Evolutionary conservation across 1,140 invertebrate species (phyloP), one percentile per base, ranked within the genome.

Genomic region (Rhysida immarginata): DNA sequence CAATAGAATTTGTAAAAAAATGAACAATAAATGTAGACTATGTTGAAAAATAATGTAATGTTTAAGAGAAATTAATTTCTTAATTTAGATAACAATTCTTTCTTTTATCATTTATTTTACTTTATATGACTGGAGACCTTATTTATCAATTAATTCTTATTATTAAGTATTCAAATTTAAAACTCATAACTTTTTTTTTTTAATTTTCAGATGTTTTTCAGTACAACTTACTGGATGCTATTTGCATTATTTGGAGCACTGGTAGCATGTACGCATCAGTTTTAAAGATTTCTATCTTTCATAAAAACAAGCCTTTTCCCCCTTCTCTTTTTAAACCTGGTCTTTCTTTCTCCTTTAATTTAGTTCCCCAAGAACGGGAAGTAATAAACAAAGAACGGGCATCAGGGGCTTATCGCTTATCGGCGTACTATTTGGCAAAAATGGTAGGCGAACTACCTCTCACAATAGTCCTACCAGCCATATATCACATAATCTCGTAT

Each of bases 201-300:
- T n/a, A n/a, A n/a, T n/a, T 64, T 67, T 29, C 58, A 70, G 66
- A 85, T 87, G 80, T 88, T 88, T 66, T 88, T 87, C 71, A 84
- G 84, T 21, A 83, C 83, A 24, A 86, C 82, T 24, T 88, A 88
- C 64, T 89, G 85, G 85, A 88, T 87, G 81, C 73, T 89, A 26
- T 87, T 87, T 67, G 81, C 85, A 16, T 75, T 87, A 55, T 88
- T 89, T 65, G 83, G 84, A 61, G 83, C 85, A 54, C 74, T 89
- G 18, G 80, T 82, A 63, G 83, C 84, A 68, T 82, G 80, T 82
- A 66, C 79, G 77, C 20, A 44, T 43, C 5, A 16, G 18, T 3
- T 35, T 16, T 51, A 11, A 8, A 20, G 20, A 13, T 8, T 46
- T 46, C 8, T 23, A 13, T 20, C 18, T 46, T 3, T 46, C 20